phyloP scores from a whole-genome alignment of 2,797 vertebrate species.

The Microctenopoma steveboyesi region DNA sequence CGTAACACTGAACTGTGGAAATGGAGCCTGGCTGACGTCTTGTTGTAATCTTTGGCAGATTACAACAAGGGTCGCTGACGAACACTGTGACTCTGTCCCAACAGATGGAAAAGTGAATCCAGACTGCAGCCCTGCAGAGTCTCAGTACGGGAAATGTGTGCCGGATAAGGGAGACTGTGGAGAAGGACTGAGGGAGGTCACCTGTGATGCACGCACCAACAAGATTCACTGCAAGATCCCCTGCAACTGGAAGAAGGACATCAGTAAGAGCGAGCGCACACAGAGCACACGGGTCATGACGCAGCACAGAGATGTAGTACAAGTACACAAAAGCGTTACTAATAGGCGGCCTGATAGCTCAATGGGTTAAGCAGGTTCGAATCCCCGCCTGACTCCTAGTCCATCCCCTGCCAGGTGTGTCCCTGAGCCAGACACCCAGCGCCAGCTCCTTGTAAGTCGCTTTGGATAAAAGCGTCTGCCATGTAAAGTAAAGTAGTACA shows the following conservation, averaged over 20 bases:
- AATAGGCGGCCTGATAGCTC: no score
- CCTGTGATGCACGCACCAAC: constrained; percentile 86
- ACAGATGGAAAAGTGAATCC: constrained; percentile 76
- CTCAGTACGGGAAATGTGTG: constrained; percentile 88
- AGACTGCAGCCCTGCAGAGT: constrained; percentile 85
- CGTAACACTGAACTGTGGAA: no score
- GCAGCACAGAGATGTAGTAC: not conserved
- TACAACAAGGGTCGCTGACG: no score
- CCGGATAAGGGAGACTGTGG: constrained; percentile 92
- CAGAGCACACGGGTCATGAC: not conserved
- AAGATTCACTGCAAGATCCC: constrained; percentile 92
- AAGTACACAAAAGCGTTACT: not conserved
- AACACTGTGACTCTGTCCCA: constrained; percentile 1
- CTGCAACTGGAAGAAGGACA: constrained; percentile 98
- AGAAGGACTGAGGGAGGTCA: constrained; percentile 87
- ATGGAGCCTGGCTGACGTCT: no score
- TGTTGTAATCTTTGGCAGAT: no score
- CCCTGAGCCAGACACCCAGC: no score
- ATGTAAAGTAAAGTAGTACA: no score
- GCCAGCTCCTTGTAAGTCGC: no score
- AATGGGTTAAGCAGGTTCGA: no score
- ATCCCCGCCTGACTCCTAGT: no score
- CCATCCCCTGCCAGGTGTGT: no score
- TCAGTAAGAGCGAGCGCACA: constrained; percentile 82
- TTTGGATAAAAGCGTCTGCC: no score